Base-by-base conservation (phyloP, 2,888 invertebrate genomes). In the Apoda limacodes region DNA sequence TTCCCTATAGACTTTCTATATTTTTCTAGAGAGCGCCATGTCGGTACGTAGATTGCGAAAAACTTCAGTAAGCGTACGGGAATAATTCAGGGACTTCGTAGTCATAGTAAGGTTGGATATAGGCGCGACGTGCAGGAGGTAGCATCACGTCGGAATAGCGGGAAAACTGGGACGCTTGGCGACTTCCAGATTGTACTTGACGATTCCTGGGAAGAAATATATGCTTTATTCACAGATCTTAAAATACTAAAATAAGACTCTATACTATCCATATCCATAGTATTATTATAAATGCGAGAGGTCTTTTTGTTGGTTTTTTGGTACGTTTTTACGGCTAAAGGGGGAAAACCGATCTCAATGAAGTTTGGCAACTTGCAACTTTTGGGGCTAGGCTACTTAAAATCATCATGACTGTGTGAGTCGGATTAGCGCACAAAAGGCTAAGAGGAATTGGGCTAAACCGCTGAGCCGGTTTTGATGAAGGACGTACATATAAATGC, bases 61-160 rank as follows among this genome's bases (percentile, higher is more conserved):
- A 37, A 33, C 50, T 62, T 76, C 74, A 78, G 58, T 71, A 78
- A 42, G 45, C 48, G 52, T 68, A 68, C 35, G 71, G 70, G 40
- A 61, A 36, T 42, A 54, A 60, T 31, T 76, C 74, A n/a, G 74
- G 70, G 28, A 58, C 55, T 17, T 55, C 53, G 52, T 62, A 62
- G 34, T 71, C 71, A 48, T 60, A 51, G 53, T 62, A 66, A 25
- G 74, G 75, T 48, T 62, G 68, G 57, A 65, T 66, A 50, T 53
- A 52, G 24, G 60, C 55, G 48, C 76, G 78, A 37, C 76, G 76
- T 1, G 43, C 49, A 1, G 75, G 74, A 0, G 75, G 76, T 39
- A 71, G 47, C 68, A 78, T 70, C 37, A 64, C 63, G 51, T 78
- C 80, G 4, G 80, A 75, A 63, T 80, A 80, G 48, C 78, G 78